Evolutionary conservation across 2,888 invertebrate species (phyloP).

Genomic region (Portevinia maculata): DNA sequence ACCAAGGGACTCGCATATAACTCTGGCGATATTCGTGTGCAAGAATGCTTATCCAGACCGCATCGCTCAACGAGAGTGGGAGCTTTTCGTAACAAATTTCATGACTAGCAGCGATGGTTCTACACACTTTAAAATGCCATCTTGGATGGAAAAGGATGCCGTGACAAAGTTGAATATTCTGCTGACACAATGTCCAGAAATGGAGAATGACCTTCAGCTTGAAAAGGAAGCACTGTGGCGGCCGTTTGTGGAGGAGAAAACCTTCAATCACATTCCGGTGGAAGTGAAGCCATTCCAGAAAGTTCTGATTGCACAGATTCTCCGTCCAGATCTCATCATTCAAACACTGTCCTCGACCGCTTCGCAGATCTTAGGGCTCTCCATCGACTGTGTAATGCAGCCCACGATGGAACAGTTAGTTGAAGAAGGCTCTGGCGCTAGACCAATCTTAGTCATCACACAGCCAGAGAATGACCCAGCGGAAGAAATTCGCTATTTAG

Average conservation of each 20-base stretch:
- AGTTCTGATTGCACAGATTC: conserved; percentile 89
- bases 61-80: conserved; percentile 84
- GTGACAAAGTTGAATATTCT: conserved; percentile 79
- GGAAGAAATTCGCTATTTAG: conserved; percentile 89
- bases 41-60: conserved; percentile 86
- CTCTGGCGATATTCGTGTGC: conserved; percentile 88
- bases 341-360: conserved; percentile 87
- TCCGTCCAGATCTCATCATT: conserved; percentile 92
- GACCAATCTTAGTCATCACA: conserved; percentile 92
- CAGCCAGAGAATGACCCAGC: conserved; percentile 96
- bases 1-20: conserved; percentile 88
- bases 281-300: conserved; percentile 88
- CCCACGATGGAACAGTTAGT: conserved; percentile 80
- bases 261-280: conserved; percentile 85
- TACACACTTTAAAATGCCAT: conserved; percentile 74
- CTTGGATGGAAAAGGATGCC: conserved; percentile 80
- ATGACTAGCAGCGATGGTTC: conserved; percentile 77
- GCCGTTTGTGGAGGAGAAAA: conserved; percentile 81
- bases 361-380: conserved; percentile 84
- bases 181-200: conserved; percentile 78
- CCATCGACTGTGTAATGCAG: conserved; percentile 78
- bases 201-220: conserved; percentile 78
- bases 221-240: conserved; percentile 81
- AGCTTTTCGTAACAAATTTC: conserved; percentile 82
- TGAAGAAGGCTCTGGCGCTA: conserved; percentile 81